Base-by-base conservation (phyloP, 1,140 invertebrate species). In the Globodera ellingtonae region DNA sequence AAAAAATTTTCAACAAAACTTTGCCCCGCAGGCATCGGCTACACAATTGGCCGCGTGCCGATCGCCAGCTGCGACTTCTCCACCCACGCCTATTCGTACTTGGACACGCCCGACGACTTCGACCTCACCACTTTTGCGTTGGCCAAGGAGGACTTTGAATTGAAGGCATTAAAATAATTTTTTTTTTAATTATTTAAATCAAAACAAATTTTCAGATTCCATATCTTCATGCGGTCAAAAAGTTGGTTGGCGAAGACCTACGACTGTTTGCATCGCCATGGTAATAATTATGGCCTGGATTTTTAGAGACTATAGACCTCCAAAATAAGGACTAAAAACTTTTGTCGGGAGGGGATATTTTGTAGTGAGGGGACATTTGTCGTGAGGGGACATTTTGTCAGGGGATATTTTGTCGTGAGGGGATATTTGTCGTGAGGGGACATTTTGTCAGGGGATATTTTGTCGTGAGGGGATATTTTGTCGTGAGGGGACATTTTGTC, bases 41-140 rank as follows among this genome's bases (percentile, higher is more conserved):
- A 95, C 88, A 94, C 92, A 78, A 87, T 95, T 72, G 92, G 93
- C 21, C 89, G 94, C 67, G 91, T 94, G 2, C 94, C 94, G 0
- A 95, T 96, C 65, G 95, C 92, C 24, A 94, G 94, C 21, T 92
- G 92, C 83, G 95, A 97, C 89, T 95, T 94, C 88, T 94, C 93
- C 0, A 92, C 91, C 2, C 91, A 91, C 72, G 85, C 89, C 0
- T 94, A 94, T 85, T 92, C 93, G 0, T 93, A 94, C 84, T 93
- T 93, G 86, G 93, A 94, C 81, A 47, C 81, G 44, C 59, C 62
- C 3, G 74, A 85, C 50, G 93, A 95, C 90, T 91, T 91, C 4
- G 89, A 91, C 6, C 90, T 95, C 6, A 91, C 90, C 1, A 92
- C 93, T 83, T 95, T 93, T 90, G 90, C 92, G 15, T 89, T 94